Conservation (phyloP, 2,113 vertebrate species). For the Oryzias curvinotus region DNA sequence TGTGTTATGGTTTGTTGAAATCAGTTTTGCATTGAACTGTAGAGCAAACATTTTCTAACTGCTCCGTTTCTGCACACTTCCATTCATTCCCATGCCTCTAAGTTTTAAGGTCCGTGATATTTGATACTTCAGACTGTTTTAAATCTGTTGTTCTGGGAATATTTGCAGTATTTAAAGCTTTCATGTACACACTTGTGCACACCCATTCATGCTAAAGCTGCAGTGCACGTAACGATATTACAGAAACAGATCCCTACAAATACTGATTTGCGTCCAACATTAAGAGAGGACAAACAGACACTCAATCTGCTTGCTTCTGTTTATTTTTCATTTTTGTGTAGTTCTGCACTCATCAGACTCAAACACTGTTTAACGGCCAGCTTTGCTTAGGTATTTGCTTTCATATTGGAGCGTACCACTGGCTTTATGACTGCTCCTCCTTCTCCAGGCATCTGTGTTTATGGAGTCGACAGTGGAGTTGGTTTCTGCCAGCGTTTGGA, state of each 20-base stretch:
- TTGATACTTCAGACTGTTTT: constrained; percentile 14
- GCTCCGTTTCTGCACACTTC: constrained; percentile 15
- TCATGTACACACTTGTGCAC: constrained; percentile 3
- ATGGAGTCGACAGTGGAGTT: constrained; percentile 27
- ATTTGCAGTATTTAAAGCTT: neutral
- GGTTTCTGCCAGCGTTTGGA: constrained; percentile 36
- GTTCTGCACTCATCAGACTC: neutral
- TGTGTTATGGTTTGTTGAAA: constrained; percentile 44
- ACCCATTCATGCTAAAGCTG: no score
- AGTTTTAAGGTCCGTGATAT: constrained; percentile 21
- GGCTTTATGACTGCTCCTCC: constrained; percentile 12
- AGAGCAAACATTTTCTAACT: constrained; percentile 38
- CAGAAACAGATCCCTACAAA: constrained; percentile 28
- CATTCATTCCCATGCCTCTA: constrained; percentile 12
- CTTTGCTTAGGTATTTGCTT: neutral
- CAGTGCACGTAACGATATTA: neutral
- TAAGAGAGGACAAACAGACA: constrained; percentile 1
- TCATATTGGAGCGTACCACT: neutral
- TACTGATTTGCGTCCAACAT: constrained; percentile 20
- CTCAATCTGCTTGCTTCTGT: constrained; percentile 7
- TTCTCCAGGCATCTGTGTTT: constrained; percentile 1
- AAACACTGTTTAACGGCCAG: neutral
- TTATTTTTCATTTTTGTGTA: constrained; percentile 44
- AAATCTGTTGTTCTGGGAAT: constrained; percentile 4
- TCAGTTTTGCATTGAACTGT: constrained; percentile 53